Percentiles rank a stretch among this genome's conserved stretches.
These are phyloP conservation scores for Drosophila koepferae DNA, from an alignment of 2,888 invertebrate species.

Conservation along the genomic window DNA sequence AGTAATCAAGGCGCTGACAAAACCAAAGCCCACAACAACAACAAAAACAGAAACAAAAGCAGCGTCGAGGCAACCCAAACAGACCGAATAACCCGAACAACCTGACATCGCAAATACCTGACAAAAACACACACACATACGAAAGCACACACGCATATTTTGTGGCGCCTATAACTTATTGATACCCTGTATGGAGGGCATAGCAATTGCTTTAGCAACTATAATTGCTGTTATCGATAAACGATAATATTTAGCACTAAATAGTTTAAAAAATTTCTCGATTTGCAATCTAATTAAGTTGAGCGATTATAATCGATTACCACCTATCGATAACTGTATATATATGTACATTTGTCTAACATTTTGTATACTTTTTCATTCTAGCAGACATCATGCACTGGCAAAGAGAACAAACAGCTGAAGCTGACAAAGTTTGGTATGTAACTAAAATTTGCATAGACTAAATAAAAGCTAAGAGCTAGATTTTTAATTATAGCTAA, in stretches of 20 bases:
- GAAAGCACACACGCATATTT: conserved; percentile 8
- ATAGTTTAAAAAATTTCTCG: neutral
- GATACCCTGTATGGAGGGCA: neutral
- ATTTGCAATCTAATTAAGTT: neutral
- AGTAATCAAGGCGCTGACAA: conserved; percentile 48
- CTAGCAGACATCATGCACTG: neutral
- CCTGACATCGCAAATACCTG: conserved; percentile 18
- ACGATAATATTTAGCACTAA: neutral
- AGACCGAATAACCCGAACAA: conserved; percentile 27
- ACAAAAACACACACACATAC: conserved; percentile 14
- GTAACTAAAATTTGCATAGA: neutral
- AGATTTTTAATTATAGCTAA: neutral
- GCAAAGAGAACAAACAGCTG: neutral
- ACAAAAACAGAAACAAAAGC: conserved; percentile 5
- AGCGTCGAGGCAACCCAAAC: conserved; percentile 8
- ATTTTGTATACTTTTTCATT: neutral
- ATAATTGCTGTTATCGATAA: neutral
- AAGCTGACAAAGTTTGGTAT: neutral
- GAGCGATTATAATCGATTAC: neutral
- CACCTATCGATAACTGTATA: neutral
- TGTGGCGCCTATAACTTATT: conserved; percentile 18
- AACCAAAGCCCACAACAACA: conserved; percentile 4
- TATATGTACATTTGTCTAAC: no score
- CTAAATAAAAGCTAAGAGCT: neutral
- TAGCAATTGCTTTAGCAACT: neutral